Percentiles rank a stretch among this genome's conserved stretches.
These are phyloP conservation scores for Characodon lateralis DNA, from an alignment of 2,797 vertebrate species.

Conservation along the genomic window DNA sequence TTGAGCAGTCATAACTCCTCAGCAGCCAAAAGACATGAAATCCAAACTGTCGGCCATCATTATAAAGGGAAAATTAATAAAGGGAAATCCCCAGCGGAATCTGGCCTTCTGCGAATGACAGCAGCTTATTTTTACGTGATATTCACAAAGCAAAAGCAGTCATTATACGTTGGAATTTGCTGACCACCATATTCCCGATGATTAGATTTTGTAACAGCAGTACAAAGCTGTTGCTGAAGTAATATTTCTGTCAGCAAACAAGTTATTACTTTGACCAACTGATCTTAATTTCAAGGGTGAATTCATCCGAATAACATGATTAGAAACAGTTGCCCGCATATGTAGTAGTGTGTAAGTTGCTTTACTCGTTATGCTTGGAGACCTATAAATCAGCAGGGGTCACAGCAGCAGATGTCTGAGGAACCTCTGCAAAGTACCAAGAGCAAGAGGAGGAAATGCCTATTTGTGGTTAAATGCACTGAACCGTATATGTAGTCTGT, in stretches of 20 bases:
- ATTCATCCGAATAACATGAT: constrained; percentile 14
- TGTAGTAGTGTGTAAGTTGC: background rate
- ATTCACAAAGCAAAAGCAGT: background rate
- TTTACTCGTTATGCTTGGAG: constrained; percentile 13
- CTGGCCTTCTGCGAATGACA: background rate
- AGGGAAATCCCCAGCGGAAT: background rate
- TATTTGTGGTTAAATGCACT: constrained; percentile 31
- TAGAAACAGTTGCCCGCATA: background rate
- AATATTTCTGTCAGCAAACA: background rate
- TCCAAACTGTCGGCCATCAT: no score
- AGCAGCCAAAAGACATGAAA: background rate
- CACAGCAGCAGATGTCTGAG: constrained; percentile 1
- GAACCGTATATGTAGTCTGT: constrained; percentile 58
- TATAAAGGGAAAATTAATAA: background rate
- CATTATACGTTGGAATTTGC: background rate
- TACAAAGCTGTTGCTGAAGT: constrained; percentile 1
- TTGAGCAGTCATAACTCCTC: background rate
- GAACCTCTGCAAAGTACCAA: constrained; percentile 2
- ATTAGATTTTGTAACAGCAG: constrained; percentile 1
- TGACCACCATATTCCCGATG: background rate
- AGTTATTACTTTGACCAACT: background rate
- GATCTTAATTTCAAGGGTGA: constrained; percentile 20
- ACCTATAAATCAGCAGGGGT: constrained; percentile 16
- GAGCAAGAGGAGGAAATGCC: constrained; percentile 15
- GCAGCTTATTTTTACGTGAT: background rate